Evolutionary conservation across 2,888 invertebrate genomes (phyloP), one percentile per base, ranked within the genome.

Genomic region (Xiphydria camelus): DNA sequence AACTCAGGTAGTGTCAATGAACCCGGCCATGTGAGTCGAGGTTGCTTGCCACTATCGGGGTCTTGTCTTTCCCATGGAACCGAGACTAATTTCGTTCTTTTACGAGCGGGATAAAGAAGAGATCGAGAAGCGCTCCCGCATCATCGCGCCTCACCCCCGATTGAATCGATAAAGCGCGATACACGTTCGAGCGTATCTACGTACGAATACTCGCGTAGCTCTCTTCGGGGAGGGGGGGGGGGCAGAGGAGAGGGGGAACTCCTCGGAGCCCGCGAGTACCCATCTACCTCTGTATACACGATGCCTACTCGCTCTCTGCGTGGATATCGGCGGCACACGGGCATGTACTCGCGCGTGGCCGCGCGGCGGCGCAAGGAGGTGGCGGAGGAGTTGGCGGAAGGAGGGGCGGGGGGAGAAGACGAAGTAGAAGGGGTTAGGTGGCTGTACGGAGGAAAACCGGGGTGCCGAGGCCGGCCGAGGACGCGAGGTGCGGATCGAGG

Each of bases 31-130:
- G 70, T 69, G 72, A 70, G 69, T 66, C 58, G 59, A 41, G 51
- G 59, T 63, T 53, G 56, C 61, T 64, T 63, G 66, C 59, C 65
- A 62, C 70, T 71, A 74, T 70, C 72, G 70, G 71, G 74, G 75
- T 74, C 75, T 75, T 74, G 74, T 73, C 75, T 74, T 75, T 75
- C 75, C 74, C 75, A 75, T 73, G 73, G 66, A 66, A 67, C 68
- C 68, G 66, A 69, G 70, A 71, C 72, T 74, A 73, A 73, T 75
- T 75, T 73, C 71, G 70, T 68, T 66, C 71, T 65, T 70, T 68
- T 68, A 70, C 67, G 66, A 70, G 69, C 64, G 65, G 43, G 36
- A 38, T 38, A 35, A 43, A 43, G 31, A 31, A 31, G 43, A 38
- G 25, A 43, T 31, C 20, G 26, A 43, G 21, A 31, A 38, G 22